These are phyloP conservation scores for Odocoileus virginianus DNA, from an alignment of 2,113 vertebrate species.

Conservation along the genomic window DNA sequence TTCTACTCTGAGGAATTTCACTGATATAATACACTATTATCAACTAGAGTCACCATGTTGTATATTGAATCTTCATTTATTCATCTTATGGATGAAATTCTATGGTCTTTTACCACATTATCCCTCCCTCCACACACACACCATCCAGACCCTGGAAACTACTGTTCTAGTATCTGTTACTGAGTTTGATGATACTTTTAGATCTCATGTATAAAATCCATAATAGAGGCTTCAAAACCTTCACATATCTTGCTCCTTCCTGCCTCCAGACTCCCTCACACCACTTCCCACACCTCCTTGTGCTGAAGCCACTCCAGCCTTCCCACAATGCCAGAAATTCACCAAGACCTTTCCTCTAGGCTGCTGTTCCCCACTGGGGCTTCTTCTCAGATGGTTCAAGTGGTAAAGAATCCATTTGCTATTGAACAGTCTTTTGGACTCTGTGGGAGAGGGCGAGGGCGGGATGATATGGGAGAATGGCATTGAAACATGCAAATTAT, in stretches of 20 bases:
- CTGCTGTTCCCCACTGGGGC: not conserved
- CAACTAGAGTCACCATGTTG: not conserved
- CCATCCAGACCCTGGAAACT: not conserved
- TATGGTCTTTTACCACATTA: not conserved
- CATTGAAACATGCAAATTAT: too few species aligned
- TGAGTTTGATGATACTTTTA: not conserved
- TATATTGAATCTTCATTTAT: not conserved
- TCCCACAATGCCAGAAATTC: not conserved
- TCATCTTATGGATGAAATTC: not conserved
- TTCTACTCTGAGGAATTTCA: not conserved
- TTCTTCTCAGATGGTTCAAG: not conserved
- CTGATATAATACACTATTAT: not conserved
- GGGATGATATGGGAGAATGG: too few species aligned
- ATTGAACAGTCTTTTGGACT: too few species aligned
- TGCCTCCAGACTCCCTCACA: not conserved
- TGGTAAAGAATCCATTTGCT: not conserved
- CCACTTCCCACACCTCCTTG: not conserved
- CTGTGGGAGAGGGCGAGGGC: too few species aligned
- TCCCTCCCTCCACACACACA: not conserved
- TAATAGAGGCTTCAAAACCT: not conserved
- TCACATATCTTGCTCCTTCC: not conserved
- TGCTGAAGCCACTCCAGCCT: not conserved
- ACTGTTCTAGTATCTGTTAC: not conserved
- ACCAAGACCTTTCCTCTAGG: not conserved
- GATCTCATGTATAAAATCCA: not conserved